Evolutionary conservation across 2,888 invertebrate genomes (phyloP), one percentile per base, ranked within the genome.

Genomic region (Clusia tigrina): DNA sequence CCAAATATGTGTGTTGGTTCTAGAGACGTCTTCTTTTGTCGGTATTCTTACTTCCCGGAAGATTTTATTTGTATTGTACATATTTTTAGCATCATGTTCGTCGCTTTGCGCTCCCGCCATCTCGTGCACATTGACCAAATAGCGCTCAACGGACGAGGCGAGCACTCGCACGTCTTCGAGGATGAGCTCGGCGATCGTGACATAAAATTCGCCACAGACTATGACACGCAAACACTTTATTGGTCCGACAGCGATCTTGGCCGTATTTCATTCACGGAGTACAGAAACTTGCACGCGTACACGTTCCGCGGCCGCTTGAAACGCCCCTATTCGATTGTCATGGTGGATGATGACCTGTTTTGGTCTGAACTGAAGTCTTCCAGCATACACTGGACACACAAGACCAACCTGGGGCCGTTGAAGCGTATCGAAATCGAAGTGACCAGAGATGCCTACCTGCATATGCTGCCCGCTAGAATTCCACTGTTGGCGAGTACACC

Each of bases 161-260:
- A 67, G 1, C 81, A 80, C 54, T 70, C 73, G 2, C 83, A 84
- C 60, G 77, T 82, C 1, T 78, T 83, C 48, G 84, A 83, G 67
- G 77, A 79, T 1, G 76, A 78, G 12, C 54, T 81, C 18, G 83
- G 84, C 6, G 75, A 71, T 78, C 73, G 87, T 37, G 74, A 74
- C 10, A 72, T 84, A 1, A 70, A 76, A 59, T 66, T 78, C 87
- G 69, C 77, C 71, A 60, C 68, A 0, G 78, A 91, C 66, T 81
- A 82, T 12, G 83, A 86, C 20, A 77, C 87, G 32, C 85, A 89
- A 48, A 84, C 87, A 23, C 79, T 94, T 0, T 91, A 88, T 75
- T 87, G 91, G 84, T 86, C 89, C 0, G 92, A 93, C 74, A 87
- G 88, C 48, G 87, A 87, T 10, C 86, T 85, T n/a, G 88, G 88